These are phyloP conservation scores for Urocitellus parryii DNA, from an alignment of 2,113 vertebrate genomes.

Conservation along the genomic window DNA sequence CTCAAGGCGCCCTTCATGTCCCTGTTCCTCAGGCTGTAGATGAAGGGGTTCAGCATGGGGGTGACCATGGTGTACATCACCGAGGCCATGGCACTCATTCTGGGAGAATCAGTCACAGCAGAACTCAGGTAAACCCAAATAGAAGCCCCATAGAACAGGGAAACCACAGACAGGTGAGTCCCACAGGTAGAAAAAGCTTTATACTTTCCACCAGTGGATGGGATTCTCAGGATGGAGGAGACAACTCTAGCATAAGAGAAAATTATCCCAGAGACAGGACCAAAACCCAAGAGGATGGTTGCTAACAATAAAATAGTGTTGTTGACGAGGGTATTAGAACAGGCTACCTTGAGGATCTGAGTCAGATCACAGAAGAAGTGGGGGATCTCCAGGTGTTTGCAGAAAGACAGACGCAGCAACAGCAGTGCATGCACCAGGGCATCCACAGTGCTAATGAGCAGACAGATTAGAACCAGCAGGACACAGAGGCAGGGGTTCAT, in stretches of 20 bases:
- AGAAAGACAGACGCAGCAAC: slow-evolving; percentile 49
- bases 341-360: slow-evolving; percentile 57
- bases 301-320: not conserved
- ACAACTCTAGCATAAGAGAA: not conserved
- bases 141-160: not conserved
- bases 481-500: not conserved
- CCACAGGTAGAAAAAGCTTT: slow-evolving; percentile 57
- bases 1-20: not conserved
- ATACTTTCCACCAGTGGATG: not conserved
- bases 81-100: not conserved
- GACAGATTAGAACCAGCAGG: not conserved
- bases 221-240: not conserved
- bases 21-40: not conserved
- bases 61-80: not conserved
- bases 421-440: slow-evolving; percentile 29
- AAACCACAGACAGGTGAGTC: slow-evolving; percentile 36
- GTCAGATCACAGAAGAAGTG: slow-evolving; percentile 67
- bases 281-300: not conserved
- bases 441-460: not conserved
- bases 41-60: too few species aligned
- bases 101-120: not conserved
- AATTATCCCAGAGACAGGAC: slow-evolving; percentile 1
- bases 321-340: slow-evolving; percentile 34
- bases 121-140: not conserved
- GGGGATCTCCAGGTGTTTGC: slow-evolving; percentile 13